Evolutionary conservation across 2,797 vertebrate species (phyloP), one percentile per base, ranked within the genome.

Genomic region (Enteromius afrohamiltoni): DNA sequence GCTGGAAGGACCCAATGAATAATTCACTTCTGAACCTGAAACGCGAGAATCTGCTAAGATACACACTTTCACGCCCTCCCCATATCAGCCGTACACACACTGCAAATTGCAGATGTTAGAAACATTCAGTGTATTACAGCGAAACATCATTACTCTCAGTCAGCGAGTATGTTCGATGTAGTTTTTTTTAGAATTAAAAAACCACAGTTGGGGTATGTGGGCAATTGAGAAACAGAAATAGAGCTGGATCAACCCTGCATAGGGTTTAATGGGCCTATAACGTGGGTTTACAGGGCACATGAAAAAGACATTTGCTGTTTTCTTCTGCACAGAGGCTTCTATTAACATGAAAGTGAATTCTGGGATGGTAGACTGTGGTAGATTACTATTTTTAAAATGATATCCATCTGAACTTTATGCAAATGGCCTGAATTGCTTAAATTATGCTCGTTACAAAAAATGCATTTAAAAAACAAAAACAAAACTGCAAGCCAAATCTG

Each of bases 1-100:
- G 89, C 87, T 74, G 69, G 86, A 82, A 87, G 85, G 80, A 86
- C 85, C 79, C 69, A 73, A 90, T 93, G 87, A 93, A 93, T 93
- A 90, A 93, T 94, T 94, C 89, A 93, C n/a, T 82, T 55, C 82
- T 37, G 65, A 85, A 83, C 84, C 77, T 76, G 42, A 89, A 89
- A 87, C 86, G 80, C 79, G 84, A 69, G 85, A 89, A 87, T 91
- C 85, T 93, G 92, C 91, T 92, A 90, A 79, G 86, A 90, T 89
- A 17, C 51, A 51, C 70, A 64, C 68, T 65, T 37, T 70, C 10
- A 51, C 70, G 47, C 69, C 45, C 49, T 79, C 80, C 4, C 23
- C 13, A 4, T 26, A 53, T 60, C 62, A 31, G 26, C 6, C 26
- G 60, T 64, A 31, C 13, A 64, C 26, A 7, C 26, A 34, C 47